These are phyloP conservation scores for Glyphotaelius pellucidus DNA, from an alignment of 2,888 invertebrate species.

Conservation along the genomic window DNA sequence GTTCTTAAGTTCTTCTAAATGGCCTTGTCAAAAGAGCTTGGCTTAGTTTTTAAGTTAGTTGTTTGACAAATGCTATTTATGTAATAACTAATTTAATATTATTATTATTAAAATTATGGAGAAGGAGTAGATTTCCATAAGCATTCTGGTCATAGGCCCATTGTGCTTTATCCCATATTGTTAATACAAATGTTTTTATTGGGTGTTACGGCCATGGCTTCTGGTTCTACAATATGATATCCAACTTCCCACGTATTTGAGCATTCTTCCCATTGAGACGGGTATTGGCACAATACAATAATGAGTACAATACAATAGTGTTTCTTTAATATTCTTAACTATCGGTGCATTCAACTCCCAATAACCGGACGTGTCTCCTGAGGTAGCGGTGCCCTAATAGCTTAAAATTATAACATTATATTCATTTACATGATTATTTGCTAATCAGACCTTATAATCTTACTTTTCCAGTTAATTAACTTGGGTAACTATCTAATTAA, in stretches of 20 bases:
- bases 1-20: neutral
- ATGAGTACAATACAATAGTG: neutral
- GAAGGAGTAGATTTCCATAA: neutral
- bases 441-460: neutral
- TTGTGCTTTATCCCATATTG: neutral
- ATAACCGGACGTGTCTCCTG: neutral
- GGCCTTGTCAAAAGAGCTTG: neutral
- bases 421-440: neutral
- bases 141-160: neutral
- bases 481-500: too few relatives aligned
- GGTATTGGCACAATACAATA: neutral
- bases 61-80: neutral
- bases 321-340: neutral
- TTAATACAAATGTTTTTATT: too few relatives aligned
- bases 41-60: neutral
- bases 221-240: neutral
- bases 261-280: neutral
- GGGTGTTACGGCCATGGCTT: neutral
- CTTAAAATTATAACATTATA: neutral
- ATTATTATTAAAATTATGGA: neutral
- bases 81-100: neutral
- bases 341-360: neutral
- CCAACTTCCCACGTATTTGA: neutral
- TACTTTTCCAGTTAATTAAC: neutral
- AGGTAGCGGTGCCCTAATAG: neutral